Evolutionary conservation across 2,888 invertebrate species (phyloP).

Genomic region (Monochamus alternatus): DNA sequence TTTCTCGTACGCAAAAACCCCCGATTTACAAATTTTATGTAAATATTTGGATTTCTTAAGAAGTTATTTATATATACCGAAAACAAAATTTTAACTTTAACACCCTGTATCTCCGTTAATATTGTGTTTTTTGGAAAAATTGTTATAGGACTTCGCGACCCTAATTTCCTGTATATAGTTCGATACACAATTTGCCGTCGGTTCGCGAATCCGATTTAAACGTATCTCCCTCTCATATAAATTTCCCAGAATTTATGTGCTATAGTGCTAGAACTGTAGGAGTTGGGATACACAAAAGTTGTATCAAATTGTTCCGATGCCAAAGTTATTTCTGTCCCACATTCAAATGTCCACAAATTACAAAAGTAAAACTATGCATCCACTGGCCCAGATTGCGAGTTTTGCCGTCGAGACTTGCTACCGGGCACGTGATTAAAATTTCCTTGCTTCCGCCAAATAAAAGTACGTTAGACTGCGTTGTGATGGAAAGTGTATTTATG

Average conservation of each 20-base stretch:
- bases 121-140: too few relatives aligned
- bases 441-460: neutral
- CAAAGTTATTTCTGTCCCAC: slow-evolving; percentile 28
- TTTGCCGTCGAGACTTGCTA: neutral
- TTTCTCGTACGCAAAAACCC: too few relatives aligned
- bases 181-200: slow-evolving; percentile 16
- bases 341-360: slow-evolving; percentile 34
- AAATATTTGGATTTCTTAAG: too few relatives aligned
- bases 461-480: neutral
- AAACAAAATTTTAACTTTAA: too few relatives aligned
- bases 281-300: slow-evolving; percentile 32
- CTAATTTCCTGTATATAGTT: too few relatives aligned
- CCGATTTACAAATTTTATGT: too few relatives aligned
- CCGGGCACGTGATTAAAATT: slow-evolving; percentile 20
- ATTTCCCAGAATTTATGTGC: slow-evolving; percentile 9
- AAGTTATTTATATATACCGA: too few relatives aligned
- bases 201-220: slow-evolving; percentile 3
- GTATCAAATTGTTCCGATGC: slow-evolving; percentile 28
- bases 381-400: slow-evolving; percentile 21
- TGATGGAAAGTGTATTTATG: slow-evolving; percentile 6
- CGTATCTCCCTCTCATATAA: neutral
- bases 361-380: slow-evolving; percentile 27
- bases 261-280: slow-evolving; percentile 11
- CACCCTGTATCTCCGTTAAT: too few relatives aligned
- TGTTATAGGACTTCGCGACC: too few relatives aligned